A percentile compares a stretch with the other conserved stretches of the same genome.
These are phyloP conservation scores for Procambarus clarkii DNA, from an alignment of 1,140 invertebrate genomes.

Conservation along the genomic window DNA sequence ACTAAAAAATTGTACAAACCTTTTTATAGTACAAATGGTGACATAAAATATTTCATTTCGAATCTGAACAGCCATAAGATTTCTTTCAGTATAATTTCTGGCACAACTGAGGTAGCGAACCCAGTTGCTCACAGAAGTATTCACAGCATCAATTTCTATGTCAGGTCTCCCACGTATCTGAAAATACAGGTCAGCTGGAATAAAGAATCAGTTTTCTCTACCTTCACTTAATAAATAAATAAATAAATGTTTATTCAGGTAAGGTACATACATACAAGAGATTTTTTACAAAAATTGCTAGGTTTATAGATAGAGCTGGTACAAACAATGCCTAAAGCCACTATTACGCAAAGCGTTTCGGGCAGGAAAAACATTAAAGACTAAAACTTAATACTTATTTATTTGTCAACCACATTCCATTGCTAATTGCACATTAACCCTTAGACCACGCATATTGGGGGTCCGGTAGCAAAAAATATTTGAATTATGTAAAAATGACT, in stretches of 20 bases:
- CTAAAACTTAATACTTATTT: too few relatives aligned
- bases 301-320: too few relatives aligned
- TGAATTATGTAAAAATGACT: too few relatives aligned
- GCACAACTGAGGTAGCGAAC: conserved; percentile 36
- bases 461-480: too few relatives aligned
- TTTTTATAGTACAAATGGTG: conserved; percentile 14
- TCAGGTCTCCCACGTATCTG: conserved; percentile 30
- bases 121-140: conserved; percentile 36
- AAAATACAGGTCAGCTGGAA: background rate
- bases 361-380: too few relatives aligned
- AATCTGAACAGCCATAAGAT: conserved; percentile 36
- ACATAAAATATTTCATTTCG: conserved; percentile 37
- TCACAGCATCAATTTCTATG: conserved; percentile 22
- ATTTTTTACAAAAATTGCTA: too few relatives aligned
- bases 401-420: background rate
- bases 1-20: conserved; percentile 2
- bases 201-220: background rate
- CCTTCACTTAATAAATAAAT: too few relatives aligned
- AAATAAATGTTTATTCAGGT: too few relatives aligned
- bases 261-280: too few relatives aligned
- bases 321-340: too few relatives aligned
- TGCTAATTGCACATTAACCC: background rate
- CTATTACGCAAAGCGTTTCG: too few relatives aligned
- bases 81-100: conserved; percentile 30
- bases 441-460: background rate